Conservation (phyloP, 2,888 invertebrate genomes). For the Plebejus argus region DNA sequence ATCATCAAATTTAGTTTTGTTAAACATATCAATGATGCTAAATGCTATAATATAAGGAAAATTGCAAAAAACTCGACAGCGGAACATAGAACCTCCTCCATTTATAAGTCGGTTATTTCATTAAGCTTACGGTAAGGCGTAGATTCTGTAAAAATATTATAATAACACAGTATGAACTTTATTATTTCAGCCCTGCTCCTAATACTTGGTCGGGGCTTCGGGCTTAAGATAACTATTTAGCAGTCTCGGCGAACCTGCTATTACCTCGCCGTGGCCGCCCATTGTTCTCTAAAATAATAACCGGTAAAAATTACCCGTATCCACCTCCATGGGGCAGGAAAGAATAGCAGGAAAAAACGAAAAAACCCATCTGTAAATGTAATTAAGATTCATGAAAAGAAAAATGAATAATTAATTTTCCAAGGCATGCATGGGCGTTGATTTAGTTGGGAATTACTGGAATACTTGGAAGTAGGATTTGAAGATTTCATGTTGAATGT, state of each 20-base stretch:
- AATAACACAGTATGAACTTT: neutral
- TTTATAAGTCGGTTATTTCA: neutral
- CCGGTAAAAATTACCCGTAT: slow-evolving; percentile 59
- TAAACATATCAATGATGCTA: too few species aligned
- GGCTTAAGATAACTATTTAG: slow-evolving; percentile 74
- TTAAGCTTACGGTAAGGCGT: neutral
- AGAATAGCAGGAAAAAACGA: slow-evolving; percentile 34
- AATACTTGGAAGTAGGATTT: neutral
- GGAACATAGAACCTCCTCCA: neutral
- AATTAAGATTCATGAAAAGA: slow-evolving; percentile 31
- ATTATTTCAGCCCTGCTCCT: slow-evolving; percentile 10
- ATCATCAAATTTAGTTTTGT: too few species aligned
- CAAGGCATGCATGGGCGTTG: neutral
- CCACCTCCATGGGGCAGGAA: slow-evolving; percentile 42
- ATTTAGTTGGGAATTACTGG: slow-evolving; percentile 2
- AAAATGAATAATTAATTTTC: slow-evolving; percentile 33
- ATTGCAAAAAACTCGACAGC: too few species aligned
- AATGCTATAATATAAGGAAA: too few species aligned
- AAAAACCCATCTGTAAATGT: slow-evolving; percentile 26
- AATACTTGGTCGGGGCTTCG: slow-evolving; percentile 53
- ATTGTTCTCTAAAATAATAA: slow-evolving; percentile 74
- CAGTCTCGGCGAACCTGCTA: slow-evolving; percentile 71
- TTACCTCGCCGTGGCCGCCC: slow-evolving; percentile 59
- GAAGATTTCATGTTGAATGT: too few species aligned
- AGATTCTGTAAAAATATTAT: neutral